phyloP scores from a whole-genome alignment of 2,113 vertebrate species.

The Mastomys coucha region DNA sequence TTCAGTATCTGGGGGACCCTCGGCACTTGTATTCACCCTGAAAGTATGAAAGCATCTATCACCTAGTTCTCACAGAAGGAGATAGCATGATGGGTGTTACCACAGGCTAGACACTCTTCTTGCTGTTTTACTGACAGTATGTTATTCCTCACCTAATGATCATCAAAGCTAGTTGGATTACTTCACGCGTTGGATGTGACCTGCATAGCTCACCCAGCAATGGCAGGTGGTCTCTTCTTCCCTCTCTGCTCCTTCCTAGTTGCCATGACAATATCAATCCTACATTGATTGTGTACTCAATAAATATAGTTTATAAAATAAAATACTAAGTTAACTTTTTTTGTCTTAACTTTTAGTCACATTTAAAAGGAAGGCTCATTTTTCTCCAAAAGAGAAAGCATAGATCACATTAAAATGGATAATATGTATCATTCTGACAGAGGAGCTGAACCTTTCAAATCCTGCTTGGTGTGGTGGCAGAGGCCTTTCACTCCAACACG shows the following conservation, averaged over 20 bases:
- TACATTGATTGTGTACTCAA: background rate
- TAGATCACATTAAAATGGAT: background rate
- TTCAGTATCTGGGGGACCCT: background rate
- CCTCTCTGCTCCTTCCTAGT: background rate
- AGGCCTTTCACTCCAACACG: background rate
- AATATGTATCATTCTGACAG: background rate
- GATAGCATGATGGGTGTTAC: background rate
- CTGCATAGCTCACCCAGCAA: background rate
- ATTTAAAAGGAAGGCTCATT: background rate
- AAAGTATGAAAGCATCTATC: background rate
- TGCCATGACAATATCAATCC: background rate
- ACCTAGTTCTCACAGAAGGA: background rate
- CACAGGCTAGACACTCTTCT: background rate
- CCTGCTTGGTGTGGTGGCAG: background rate
- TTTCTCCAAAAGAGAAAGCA: background rate
- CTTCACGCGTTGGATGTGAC: background rate
- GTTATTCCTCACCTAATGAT: background rate
- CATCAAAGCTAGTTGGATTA: background rate
- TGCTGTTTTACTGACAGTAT: background rate
- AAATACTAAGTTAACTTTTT: background rate
- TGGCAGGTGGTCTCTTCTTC: background rate
- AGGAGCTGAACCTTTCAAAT: background rate
- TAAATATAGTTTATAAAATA: constrained; percentile 16
- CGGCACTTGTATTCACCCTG: background rate
- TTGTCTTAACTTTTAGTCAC: background rate